phyloP scores from a whole-genome alignment of 2,113 vertebrate genomes.

The Callionymus lyra region DNA sequence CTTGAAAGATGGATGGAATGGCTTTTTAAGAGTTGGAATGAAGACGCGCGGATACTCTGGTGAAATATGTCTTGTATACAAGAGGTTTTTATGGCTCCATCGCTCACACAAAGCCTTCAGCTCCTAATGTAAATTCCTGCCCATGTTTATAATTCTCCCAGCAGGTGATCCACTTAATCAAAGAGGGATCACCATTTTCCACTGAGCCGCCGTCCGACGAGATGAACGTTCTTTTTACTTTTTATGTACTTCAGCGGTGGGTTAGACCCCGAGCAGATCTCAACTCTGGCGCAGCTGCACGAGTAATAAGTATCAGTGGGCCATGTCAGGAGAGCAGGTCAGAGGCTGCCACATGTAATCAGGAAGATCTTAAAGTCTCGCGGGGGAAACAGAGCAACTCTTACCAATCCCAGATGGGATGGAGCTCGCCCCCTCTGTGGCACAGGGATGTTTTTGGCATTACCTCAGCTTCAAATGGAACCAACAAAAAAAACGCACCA shows the following conservation, averaged over 20 bases:
- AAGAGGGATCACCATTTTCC: slow-evolving; percentile 31
- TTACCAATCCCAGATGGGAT: slow-evolving; percentile 67
- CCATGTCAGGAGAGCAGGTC: slow-evolving; percentile 63
- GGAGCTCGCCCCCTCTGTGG: slow-evolving; percentile 26
- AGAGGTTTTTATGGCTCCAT: slow-evolving; percentile 62
- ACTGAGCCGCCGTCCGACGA: slow-evolving; percentile 5
- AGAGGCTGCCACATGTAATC: slow-evolving; percentile 69
- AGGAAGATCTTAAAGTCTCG: slow-evolving; percentile 60
- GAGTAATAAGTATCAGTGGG: slow-evolving; percentile 54
- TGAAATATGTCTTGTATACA: slow-evolving; percentile 55
- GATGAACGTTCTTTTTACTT: no score
- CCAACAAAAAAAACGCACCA: no score
- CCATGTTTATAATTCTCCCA: slow-evolving; percentile 60
- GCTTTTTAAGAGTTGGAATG: slow-evolving; percentile 64
- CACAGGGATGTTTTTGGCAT: slow-evolving; percentile 37
- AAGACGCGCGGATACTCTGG: slow-evolving; percentile 59
- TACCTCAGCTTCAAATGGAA: slow-evolving; percentile 22
- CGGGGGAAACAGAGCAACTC: slow-evolving; percentile 28
- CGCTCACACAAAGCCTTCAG: slow-evolving; percentile 42
- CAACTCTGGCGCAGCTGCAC: no score
- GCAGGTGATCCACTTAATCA: slow-evolving; percentile 63
- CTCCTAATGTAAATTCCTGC: slow-evolving; percentile 63
- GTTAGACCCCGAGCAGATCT: no score
- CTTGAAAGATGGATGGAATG: slow-evolving; percentile 69
- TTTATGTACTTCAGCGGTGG: no score